Evolutionary conservation across 2,797 vertebrate genomes (phyloP).

Genomic region (Chanos chanos): DNA sequence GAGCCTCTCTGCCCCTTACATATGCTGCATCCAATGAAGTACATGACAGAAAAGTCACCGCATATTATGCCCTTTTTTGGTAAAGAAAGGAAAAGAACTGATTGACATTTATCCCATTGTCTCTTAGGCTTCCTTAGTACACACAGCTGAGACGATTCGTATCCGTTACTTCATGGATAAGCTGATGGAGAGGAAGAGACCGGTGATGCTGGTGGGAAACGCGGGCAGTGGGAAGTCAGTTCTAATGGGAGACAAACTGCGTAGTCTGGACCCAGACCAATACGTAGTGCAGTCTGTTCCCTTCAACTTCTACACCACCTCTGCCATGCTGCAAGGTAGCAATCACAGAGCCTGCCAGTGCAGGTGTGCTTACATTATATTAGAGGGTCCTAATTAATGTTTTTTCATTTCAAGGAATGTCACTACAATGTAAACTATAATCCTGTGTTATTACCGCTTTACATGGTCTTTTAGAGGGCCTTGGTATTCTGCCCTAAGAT

Average conservation of each 20-base stretch:
- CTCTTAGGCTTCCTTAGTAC: constrained; percentile 66
- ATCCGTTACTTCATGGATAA: constrained; percentile 71
- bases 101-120: not conserved
- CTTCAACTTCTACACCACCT: constrained; percentile 78
- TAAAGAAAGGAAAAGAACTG: not conserved
- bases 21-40: too few species aligned
- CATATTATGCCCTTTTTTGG: not conserved
- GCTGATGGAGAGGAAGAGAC: constrained; percentile 68
- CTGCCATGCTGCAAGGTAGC: constrained; percentile 72
- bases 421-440: too few species aligned
- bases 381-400: too few species aligned
- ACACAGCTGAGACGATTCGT: constrained; percentile 65
- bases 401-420: too few species aligned
- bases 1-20: too few species aligned
- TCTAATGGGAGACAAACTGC: constrained; percentile 69
- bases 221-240: constrained; percentile 70
- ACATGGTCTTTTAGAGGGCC: too few species aligned
- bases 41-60: not conserved
- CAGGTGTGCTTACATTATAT: too few species aligned
- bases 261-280: constrained; percentile 47
- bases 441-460: too few species aligned
- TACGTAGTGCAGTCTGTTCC: constrained; percentile 69
- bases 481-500: too few species aligned
- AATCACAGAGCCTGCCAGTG: not conserved
- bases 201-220: constrained; percentile 67